Base-by-base conservation (phyloP, 2,113 vertebrate species). In the Motacilla alba region DNA sequence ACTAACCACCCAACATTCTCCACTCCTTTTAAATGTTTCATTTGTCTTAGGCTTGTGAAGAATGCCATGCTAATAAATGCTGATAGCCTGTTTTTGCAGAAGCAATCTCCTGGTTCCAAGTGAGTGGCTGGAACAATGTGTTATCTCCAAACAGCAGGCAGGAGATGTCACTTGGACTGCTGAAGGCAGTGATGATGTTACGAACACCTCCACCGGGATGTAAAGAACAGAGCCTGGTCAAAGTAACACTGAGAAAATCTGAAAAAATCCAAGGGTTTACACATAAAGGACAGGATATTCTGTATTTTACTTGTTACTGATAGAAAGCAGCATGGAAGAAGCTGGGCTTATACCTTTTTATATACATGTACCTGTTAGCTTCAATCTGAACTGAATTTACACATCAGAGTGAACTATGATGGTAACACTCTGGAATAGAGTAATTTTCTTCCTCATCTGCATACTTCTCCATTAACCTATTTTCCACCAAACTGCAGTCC, bases 91-190 rank as follows among this genome's bases (percentile, higher is more conserved):
- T 31, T 75, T 94, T 81, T 92, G 85, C 63, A 94, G 88, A 89
- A 80, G 92, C 70, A 94, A 93, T 94, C 78, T 96, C 68, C 87
- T 35, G 39, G 81, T 77, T 95, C 58, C 83, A 87, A 60, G 50
- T 6, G 22, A 97, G 76, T 0, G 4, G 93, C 21, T 93, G 52
- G 91, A 96, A 88, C 63, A n/a, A 70, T 56, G 44, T 37, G 90
- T 96, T 22, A 60, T 78, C 80, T 94, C 67, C 22, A 6, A 94
- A 94, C 1, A 7, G 49, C 91, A 90, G 69, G 89, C 7, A 9
- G 49, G 93, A 92, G 53, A 92, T 0, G 1, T 13, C 46, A 76
- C 46, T 73, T 53, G 55, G 44, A 68, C 28, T 1, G 18, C 7
- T 18, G 46, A 33, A 94, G 35, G 58, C 76, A 72, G 79, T 47